Evolutionary conservation across 2,113 vertebrate genomes (phyloP).

Genomic region (Solenodon paradoxus): DNA sequence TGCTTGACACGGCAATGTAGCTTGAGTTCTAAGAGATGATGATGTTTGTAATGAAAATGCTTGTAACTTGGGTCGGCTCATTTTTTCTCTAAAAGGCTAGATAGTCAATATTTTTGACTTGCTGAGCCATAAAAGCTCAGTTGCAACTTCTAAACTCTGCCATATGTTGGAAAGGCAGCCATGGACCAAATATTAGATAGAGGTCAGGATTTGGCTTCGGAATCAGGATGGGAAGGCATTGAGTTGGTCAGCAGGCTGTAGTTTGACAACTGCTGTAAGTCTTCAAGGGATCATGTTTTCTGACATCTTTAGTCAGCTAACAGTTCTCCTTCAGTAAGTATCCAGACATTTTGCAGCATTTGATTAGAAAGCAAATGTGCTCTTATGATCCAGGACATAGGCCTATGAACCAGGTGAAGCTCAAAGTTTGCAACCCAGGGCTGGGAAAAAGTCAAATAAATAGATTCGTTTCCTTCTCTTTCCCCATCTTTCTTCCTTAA

Average conservation of each 20-base stretch:
- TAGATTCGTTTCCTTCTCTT: too few species aligned
- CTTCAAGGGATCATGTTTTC: neutral
- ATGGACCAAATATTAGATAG: too few species aligned
- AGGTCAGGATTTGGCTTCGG: neutral
- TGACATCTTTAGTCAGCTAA: neutral
- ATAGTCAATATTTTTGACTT: neutral
- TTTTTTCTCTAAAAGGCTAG: neutral
- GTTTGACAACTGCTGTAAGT: neutral
- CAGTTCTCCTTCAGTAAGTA: neutral
- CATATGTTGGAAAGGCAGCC: neutral
- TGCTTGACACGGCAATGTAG: neutral
- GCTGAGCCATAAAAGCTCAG: neutral
- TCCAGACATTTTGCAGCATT: neutral
- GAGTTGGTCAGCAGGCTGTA: neutral
- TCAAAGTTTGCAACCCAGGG: too few species aligned
- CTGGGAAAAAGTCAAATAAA: too few species aligned
- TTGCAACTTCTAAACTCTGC: neutral
- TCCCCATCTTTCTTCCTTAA: too few species aligned
- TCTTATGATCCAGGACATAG: too few species aligned
- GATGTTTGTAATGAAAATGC: neutral
- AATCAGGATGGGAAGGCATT: too few species aligned
- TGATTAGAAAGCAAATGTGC: too few species aligned
- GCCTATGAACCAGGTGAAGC: too few species aligned
- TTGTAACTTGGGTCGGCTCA: neutral
- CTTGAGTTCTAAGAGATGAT: neutral